A percentile compares a stretch with the other conserved stretches of the same genome.
Evolutionary conservation across 2,113 vertebrate genomes (phyloP).

Genomic region (Muntiacus muntjak): DNA sequence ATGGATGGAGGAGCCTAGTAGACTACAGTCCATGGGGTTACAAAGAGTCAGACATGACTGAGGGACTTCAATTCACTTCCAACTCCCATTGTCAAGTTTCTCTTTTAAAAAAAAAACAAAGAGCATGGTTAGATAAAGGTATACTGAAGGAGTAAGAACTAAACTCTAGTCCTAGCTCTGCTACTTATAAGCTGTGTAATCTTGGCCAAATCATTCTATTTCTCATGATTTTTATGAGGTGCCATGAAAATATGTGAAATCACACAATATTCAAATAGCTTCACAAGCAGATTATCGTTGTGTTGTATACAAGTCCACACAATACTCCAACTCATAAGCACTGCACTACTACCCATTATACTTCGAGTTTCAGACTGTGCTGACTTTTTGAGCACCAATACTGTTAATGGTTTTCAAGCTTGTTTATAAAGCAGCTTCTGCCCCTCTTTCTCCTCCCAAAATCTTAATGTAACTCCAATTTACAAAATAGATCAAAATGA

Average conservation of each 20-base stretch:
- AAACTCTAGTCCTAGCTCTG: background rate
- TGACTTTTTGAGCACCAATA: background rate
- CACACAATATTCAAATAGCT: background rate
- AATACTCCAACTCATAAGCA: background rate
- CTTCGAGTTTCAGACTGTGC: background rate
- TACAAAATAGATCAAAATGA: constrained; percentile 1
- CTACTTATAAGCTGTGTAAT: background rate
- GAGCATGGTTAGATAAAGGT: background rate
- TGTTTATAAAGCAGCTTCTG: background rate
- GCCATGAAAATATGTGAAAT: background rate
- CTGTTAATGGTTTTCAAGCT: background rate
- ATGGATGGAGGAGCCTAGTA: background rate
- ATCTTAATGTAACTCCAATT: background rate
- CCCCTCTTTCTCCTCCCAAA: background rate
- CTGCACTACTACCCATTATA: background rate
- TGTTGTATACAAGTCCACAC: background rate
- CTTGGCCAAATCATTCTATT: background rate
- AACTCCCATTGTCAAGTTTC: background rate
- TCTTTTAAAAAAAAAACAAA: background rate
- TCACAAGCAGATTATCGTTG: background rate
- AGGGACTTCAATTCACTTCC: background rate
- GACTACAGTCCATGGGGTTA: background rate
- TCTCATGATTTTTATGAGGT: background rate
- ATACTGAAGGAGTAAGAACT: background rate
- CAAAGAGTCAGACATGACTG: background rate